Conservation (phyloP, 2,797 vertebrate genomes). For the Sebastes goodei region DNA sequence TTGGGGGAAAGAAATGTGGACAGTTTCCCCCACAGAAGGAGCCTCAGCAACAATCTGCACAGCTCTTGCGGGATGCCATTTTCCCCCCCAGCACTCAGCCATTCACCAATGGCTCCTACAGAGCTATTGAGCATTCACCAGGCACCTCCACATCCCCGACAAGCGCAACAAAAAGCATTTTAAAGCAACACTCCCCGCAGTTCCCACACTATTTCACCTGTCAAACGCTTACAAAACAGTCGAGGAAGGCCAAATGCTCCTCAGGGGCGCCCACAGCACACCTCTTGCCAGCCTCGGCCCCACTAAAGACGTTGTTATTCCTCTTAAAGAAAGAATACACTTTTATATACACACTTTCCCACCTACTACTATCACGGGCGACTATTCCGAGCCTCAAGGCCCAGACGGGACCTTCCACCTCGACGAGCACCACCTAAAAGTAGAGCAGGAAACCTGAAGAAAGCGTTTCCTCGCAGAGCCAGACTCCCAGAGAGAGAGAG, state of each 20-base stretch:
- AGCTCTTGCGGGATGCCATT: slow-evolving; percentile 66
- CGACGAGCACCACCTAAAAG: slow-evolving; percentile 41
- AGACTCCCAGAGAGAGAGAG: slow-evolving; percentile 29
- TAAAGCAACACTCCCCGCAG: slow-evolving; percentile 75
- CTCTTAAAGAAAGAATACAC: slow-evolving; percentile 59
- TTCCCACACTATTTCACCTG: slow-evolving; percentile 86
- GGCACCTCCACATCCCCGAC: slow-evolving; percentile 77
- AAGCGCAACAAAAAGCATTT: slow-evolving; percentile 81
- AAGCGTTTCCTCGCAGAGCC: slow-evolving; percentile 42
- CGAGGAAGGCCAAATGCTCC: slow-evolving; percentile 65
- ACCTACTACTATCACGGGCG: slow-evolving; percentile 45
- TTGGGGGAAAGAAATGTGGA: slow-evolving; percentile 41
- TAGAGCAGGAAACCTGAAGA: slow-evolving; percentile 36
- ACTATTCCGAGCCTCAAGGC: slow-evolving; percentile 35
- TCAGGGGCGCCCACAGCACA: slow-evolving; percentile 68
- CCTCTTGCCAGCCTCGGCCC: slow-evolving; percentile 77
- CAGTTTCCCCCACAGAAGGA: slow-evolving; percentile 49
- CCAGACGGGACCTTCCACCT: slow-evolving; percentile 57
- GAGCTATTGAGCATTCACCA: slow-evolving; percentile 83
- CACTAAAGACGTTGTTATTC: slow-evolving; percentile 65
- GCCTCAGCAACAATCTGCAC: slow-evolving; percentile 62
- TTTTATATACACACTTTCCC: slow-evolving; percentile 19
- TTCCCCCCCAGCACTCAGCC: slow-evolving; percentile 58
- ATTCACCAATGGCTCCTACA: slow-evolving; percentile 77
- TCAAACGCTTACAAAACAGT: slow-evolving; percentile 79